Conservation (phyloP, 2,113 vertebrate species). For the Apeltes quadracus region DNA sequence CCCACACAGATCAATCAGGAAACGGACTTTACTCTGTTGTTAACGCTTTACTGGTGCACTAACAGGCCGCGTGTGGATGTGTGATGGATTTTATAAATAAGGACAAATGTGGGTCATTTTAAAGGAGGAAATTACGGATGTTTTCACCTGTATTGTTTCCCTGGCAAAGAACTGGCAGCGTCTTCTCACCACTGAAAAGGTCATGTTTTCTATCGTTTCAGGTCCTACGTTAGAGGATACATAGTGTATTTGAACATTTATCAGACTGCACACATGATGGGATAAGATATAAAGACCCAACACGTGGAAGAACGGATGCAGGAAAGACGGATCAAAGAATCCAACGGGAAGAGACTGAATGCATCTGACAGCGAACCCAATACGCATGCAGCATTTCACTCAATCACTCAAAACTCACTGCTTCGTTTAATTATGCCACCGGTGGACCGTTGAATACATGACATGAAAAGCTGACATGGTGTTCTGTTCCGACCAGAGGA, state of each 20-base stretch:
- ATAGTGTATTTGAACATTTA: constrained; percentile 30
- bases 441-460: not conserved
- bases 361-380: not conserved
- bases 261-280: constrained; percentile 1
- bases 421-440: not conserved
- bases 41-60: constrained; percentile 61
- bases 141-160: constrained; percentile 26
- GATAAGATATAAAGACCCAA: constrained; percentile 15
- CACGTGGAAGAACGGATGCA: not conserved
- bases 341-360: not conserved
- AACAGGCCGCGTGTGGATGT: constrained; percentile 5
- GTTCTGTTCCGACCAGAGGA: constrained; percentile 15
- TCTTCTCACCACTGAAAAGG: constrained; percentile 19
- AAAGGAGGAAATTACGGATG: constrained; percentile 51
- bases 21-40: constrained; percentile 64
- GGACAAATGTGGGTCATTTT: constrained; percentile 26
- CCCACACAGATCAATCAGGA: constrained; percentile 26
- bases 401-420: not conserved
- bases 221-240: constrained; percentile 42
- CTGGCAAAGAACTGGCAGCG: constrained; percentile 23
- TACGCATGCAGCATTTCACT: not conserved
- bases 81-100: constrained; percentile 16
- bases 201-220: constrained; percentile 54
- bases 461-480: constrained; percentile 1
- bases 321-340: not conserved